These are phyloP conservation scores for Hirtodrosophila confusa DNA, from an alignment of 2,888 invertebrate species.

Conservation along the genomic window DNA sequence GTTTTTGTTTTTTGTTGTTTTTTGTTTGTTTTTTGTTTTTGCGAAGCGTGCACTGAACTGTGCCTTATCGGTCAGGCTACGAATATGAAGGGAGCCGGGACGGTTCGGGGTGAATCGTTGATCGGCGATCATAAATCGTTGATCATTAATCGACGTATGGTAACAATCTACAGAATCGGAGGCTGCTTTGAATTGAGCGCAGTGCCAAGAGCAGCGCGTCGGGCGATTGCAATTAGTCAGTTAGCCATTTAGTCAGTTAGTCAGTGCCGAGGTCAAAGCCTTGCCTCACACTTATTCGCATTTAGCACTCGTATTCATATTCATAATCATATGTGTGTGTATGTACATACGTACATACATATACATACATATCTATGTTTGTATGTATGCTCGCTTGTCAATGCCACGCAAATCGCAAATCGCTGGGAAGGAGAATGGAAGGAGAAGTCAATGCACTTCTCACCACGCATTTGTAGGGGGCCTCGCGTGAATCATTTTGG, in stretches of 20 bases:
- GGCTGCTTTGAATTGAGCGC: neutral
- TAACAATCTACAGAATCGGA: slow-evolving; percentile 6
- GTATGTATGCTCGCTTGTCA: slow-evolving; percentile 30
- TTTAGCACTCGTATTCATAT: slow-evolving; percentile 28
- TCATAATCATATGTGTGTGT: slow-evolving; percentile 37
- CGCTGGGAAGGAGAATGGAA: slow-evolving; percentile 26
- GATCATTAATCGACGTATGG: neutral
- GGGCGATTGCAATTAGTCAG: slow-evolving; percentile 41
- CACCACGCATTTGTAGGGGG: slow-evolving; percentile 45
- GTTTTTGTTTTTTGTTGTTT: slow-evolving; percentile 38
- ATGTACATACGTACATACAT: neutral
- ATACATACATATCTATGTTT: neutral
- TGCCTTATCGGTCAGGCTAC: slow-evolving; percentile 54
- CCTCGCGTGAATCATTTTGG: slow-evolving; percentile 56
- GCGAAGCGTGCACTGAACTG: slow-evolving; percentile 54
- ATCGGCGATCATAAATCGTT: slow-evolving; percentile 30
- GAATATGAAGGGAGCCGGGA: neutral
- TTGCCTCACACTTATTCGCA: slow-evolving; percentile 28
- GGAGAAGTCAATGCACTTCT: slow-evolving; percentile 54
- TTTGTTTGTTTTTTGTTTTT: slow-evolving; percentile 18
- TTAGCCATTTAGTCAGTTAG: slow-evolving; percentile 25
- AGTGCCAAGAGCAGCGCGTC: neutral
- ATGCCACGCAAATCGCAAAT: slow-evolving; percentile 56
- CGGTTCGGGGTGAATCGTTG: neutral
- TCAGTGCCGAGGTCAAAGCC: slow-evolving; percentile 52